Evolutionary conservation across 2,888 invertebrate genomes (phyloP).

Genomic region (Bimastos eiseni): DNA sequence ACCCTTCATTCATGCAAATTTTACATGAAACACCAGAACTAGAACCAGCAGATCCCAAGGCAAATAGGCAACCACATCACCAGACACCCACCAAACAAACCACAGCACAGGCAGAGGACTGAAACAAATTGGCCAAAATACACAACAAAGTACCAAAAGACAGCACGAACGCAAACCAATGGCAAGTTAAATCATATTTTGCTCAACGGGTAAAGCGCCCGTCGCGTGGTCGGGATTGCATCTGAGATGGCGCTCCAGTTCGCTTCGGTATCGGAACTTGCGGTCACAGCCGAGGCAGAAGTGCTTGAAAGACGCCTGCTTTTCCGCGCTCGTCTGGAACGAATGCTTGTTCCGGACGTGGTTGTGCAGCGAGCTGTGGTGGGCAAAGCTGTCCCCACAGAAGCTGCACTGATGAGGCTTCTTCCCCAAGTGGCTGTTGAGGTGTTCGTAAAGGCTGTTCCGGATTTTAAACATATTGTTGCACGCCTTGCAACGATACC

Average conservation of each 20-base stretch:
- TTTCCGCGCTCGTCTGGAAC: slow-evolving; percentile 36
- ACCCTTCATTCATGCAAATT: too few species aligned
- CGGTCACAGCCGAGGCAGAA: slow-evolving; percentile 35
- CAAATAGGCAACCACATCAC: too few species aligned
- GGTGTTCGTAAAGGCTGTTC: slow-evolving; percentile 42
- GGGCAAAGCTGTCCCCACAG: slow-evolving; percentile 41
- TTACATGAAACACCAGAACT: too few species aligned
- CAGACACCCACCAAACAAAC: too few species aligned
- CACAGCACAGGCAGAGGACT: neutral
- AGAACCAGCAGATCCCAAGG: too few species aligned
- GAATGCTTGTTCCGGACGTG: slow-evolving; percentile 42
- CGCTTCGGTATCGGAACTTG: slow-evolving; percentile 40
- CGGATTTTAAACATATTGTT: slow-evolving; percentile 40
- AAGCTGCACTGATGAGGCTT: slow-evolving; percentile 39
- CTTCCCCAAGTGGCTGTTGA: slow-evolving; percentile 42
- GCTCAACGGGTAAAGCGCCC: neutral
- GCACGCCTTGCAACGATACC: slow-evolving; percentile 40
- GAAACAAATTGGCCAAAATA: neutral
- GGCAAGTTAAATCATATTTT: slow-evolving; percentile 13
- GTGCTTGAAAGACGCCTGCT: slow-evolving; percentile 36
- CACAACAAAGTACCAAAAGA: neutral
- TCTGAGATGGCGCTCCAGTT: slow-evolving; percentile 40
- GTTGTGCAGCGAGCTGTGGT: slow-evolving; percentile 42
- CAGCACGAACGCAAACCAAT: neutral
- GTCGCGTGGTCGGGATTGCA: slow-evolving; percentile 51